Base-by-base conservation (phyloP, 2,888 invertebrate species). In the Fabriciana adippe region DNA sequence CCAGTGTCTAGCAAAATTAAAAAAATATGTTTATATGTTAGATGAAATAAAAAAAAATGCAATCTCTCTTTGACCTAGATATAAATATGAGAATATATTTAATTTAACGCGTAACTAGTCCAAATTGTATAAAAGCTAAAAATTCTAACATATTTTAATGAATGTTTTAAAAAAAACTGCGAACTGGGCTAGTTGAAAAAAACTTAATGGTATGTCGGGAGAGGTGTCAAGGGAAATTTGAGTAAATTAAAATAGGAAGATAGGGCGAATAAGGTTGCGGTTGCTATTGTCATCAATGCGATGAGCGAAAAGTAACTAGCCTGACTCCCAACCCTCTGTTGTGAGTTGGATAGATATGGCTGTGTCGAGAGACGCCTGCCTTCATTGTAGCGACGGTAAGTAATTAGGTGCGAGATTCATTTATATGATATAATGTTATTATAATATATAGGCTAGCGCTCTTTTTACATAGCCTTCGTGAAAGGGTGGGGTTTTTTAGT, bases 201-300 rank as follows among this genome's bases (percentile, higher is more conserved):
- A 75, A 73, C 35, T 73, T 75, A 73, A 74, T 74, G 75, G 81
- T 84, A 86, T 89, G 88, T 86, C 81, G 88, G 85, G 86, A 85
- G 87, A 91, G 87, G 92, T 93, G 93, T 93, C 93, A 90, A 86
- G 93, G 93, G 93, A 93, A 93, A 93, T 93, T 93, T 89, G 89
- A 92, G 88, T 92, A 93, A 92, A 93, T 93, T 93, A 90, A 93
- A 93, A 92, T 91, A 91, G 92, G 90, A 92, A 90, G 90, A 91
- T 90, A 88, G 83, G 79, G 85, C 90, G 90, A 92, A 91, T 92
- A 86, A 90, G 85, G 79, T 79, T 79, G 83, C 74, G 76, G 80
- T 80, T 78, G 79, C 83, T 80, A 83, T 90, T 90, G 90, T 89
- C 74, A 77, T 82, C 81, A 82, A 80, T 85, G 81, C 84, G 35